Evolutionary conservation across 2,888 invertebrate species (phyloP), one percentile per base, ranked within the genome.

Genomic region (Fissipunctia ypsillon): DNA sequence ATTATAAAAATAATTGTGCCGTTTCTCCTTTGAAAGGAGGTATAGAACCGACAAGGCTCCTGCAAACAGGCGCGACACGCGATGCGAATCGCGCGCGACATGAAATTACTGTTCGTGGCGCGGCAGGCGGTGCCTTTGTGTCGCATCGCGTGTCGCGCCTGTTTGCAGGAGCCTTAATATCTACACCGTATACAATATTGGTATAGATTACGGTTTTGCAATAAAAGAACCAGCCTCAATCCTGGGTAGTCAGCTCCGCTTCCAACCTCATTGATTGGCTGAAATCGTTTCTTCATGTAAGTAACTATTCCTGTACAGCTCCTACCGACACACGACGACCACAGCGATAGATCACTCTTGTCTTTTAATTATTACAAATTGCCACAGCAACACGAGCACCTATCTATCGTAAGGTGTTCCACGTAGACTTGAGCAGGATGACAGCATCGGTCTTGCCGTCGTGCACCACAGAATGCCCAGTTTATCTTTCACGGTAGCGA

Each of bases 361-460:
- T 59, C 71, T n/a, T 70, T 75, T 16, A 59, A 75, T 59, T 60
- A 45, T 45, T 71, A 75, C 50, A 79, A 71, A 75, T 75, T 22
- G 41, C 25, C n/a, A n/a, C 57, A 35, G 16, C 35, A 59, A 31
- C 50, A 45, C 9, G 41, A 59, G 71, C 3, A 69, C 35, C 35
- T 69, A 35, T 45, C 69, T 25, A 31, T 68, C 50, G 56, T 9
- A 31, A 77, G 41, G 41, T 69, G 43, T 59, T 59, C 71, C 38
- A 50, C 71, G 35, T 78, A 43, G 43, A 1, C 12, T 45, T 59
- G 35, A 38, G 43, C 35, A 35, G 22, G 35, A 70, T 79, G 74
- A 70, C 79, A 45, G 71, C 79, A 78, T 70, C 74, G 59, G n/a
- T 75, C 79, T 78, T 59, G 48, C 7, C n/a, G 71, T 45, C 43